Evolutionary conservation across 2,888 invertebrate species (phyloP).

Genomic region (Drosophila paracracens): DNA sequence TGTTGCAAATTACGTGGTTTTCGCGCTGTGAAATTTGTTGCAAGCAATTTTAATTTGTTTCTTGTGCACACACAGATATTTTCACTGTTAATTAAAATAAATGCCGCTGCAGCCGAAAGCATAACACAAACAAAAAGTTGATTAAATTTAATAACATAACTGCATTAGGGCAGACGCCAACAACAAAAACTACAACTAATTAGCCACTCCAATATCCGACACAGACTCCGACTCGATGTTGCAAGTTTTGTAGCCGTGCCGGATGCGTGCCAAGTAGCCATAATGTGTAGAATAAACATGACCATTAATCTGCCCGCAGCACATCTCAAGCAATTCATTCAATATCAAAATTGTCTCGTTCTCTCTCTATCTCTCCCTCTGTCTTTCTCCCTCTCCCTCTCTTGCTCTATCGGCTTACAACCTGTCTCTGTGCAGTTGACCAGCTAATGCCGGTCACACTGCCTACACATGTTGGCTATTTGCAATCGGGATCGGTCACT

Average conservation of each 20-base stretch:
- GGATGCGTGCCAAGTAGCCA: slow-evolving; percentile 33
- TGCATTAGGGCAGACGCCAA: slow-evolving; percentile 46
- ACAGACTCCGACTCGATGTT: slow-evolving; percentile 8
- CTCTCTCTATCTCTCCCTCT: background rate
- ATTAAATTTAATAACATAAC: slow-evolving; percentile 47
- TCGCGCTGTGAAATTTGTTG: slow-evolving; percentile 77
- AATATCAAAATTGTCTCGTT: slow-evolving; percentile 33
- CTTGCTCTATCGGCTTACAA: slow-evolving; percentile 14
- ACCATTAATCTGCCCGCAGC: slow-evolving; percentile 33
- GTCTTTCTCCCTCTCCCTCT: background rate
- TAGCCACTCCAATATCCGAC: slow-evolving; percentile 14
- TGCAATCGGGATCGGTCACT: slow-evolving; percentile 56
- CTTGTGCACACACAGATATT: slow-evolving; percentile 39
- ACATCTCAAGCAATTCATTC: slow-evolving; percentile 33
- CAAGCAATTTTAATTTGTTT: slow-evolving; percentile 54
- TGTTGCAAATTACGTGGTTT: slow-evolving; percentile 66
- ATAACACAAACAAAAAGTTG: slow-evolving; percentile 39
- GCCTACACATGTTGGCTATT: slow-evolving; percentile 55
- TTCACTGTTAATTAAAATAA: slow-evolving; percentile 71
- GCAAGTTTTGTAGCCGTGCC: slow-evolving; percentile 27
- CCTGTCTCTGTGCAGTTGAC: slow-evolving; percentile 41
- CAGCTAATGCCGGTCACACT: slow-evolving; percentile 43
- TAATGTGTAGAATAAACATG: slow-evolving; percentile 25
- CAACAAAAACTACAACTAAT: slow-evolving; percentile 26
- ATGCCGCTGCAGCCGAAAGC: slow-evolving; percentile 47